Percentiles rank a stretch among this genome's conserved stretches.
Evolutionary conservation across 2,113 vertebrate genomes (phyloP).

Genomic region (Reinhardtius hippoglossoides): DNA sequence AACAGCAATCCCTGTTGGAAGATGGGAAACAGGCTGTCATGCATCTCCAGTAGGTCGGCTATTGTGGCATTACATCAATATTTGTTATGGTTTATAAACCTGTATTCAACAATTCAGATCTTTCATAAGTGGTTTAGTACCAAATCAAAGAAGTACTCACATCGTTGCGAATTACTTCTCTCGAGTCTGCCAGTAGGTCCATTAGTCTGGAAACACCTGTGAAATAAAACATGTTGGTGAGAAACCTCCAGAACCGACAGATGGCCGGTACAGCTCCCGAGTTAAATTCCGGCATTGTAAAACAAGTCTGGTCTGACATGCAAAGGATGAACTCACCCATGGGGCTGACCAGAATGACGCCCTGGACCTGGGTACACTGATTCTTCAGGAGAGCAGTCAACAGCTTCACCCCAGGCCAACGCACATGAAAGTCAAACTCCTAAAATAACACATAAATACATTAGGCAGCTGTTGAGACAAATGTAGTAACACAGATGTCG

Average conservation of each 20-base stretch:
- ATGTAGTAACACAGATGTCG: neutral
- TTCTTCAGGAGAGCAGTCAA: slow-evolving; percentile 94
- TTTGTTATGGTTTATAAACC: neutral
- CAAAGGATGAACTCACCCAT: slow-evolving; percentile 87
- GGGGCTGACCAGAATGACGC: slow-evolving; percentile 95
- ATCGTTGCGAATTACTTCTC: slow-evolving; percentile 98
- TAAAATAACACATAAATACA: slow-evolving; percentile 54
- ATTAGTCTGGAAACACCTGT: slow-evolving; percentile 96
- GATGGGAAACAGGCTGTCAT: neutral
- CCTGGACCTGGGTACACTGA: slow-evolving; percentile 91
- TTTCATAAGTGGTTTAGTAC: neutral
- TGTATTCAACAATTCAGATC: neutral
- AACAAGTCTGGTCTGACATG: neutral
- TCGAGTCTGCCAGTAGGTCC: slow-evolving; percentile 95
- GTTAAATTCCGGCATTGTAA: neutral
- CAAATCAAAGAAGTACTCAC: slow-evolving; percentile 80
- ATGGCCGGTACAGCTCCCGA: neutral
- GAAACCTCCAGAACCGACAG: neutral
- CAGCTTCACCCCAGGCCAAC: slow-evolving; percentile 96
- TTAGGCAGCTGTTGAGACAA: neutral
- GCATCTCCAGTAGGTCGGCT: neutral
- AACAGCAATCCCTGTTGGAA: slow-evolving; percentile 89
- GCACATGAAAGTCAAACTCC: slow-evolving; percentile 99
- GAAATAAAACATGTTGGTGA: slow-evolving; percentile 4
- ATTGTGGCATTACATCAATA: neutral